Evolutionary conservation across 2,113 vertebrate species (phyloP), one percentile per base, ranked within the genome.

Genomic region (Bubalus kerabau): DNA sequence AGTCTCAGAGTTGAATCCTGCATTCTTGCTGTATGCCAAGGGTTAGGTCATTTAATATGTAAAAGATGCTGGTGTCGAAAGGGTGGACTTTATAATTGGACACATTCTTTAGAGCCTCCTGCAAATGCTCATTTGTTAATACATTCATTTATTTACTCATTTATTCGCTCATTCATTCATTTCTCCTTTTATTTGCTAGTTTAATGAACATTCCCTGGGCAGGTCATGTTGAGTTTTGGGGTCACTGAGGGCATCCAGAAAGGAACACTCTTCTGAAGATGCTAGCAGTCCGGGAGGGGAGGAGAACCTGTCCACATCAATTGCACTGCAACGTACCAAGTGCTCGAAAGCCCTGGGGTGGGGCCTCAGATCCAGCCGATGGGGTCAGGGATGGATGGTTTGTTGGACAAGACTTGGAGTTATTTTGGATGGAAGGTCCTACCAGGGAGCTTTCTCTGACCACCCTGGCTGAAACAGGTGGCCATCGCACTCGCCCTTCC

Each of bases 21-120:
- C n/a, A 74, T 95, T 93, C 93, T 67, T 96, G 92, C 97, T 97
- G 96, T 97, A 97, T 97, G 98, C 96, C 96, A 97, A 91, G 95
- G 97, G 93, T 95, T 87, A 95, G 89, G 84, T 86, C 64, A 98
- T 98, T 98, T 98, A 96, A 98, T 97, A 98, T 97, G 98, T 92
- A 98, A 98, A 97, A 97, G 98, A 96, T 90, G 85, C 97, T 96
- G 97, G 98, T 97, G 93, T 67, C 97, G n/a, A 87, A 97, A 96
- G 98, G 97, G 96, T 93, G 97, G 97, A 93, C 97, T 98, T 96
- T 95, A 91, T 98, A 98, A 97, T 95, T 98, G 97, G 91, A 90
- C 36, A 24, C 36, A 32, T 40, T 88, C 76, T 92, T 92, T 43
- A 74, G 52, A 26, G 52, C 26, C 52, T 74, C 40, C 11, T 5